Conservation (phyloP, 2,113 vertebrate species). For the Xenopus tropicalis region DNA sequence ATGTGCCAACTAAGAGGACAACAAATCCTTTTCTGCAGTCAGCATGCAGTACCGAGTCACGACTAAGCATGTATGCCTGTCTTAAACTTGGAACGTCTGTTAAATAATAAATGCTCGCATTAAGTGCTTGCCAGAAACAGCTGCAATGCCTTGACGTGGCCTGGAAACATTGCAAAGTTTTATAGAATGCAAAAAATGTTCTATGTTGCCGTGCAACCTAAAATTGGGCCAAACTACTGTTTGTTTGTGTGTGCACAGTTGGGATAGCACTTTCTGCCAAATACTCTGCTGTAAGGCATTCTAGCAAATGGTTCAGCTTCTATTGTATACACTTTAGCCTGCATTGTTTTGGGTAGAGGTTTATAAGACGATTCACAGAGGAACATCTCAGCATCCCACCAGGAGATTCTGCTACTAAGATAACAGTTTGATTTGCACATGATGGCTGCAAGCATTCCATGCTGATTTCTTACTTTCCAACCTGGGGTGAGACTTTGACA, state of each 20-base stretch:
- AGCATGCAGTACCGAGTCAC: neutral
- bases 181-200: neutral
- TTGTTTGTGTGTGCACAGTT: neutral
- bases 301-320: constrained; percentile 8
- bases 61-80: neutral
- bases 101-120: neutral
- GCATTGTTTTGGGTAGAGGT: constrained; percentile 28
- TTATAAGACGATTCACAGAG: constrained; percentile 24
- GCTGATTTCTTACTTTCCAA: constrained; percentile 23
- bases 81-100: neutral
- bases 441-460: constrained; percentile 26
- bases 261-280: constrained; percentile 6
- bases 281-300: constrained; percentile 15
- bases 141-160: neutral
- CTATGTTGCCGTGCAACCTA: constrained; percentile 10
- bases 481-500: constrained; percentile 9
- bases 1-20: neutral
- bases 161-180: neutral
- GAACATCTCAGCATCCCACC: constrained; percentile 20
- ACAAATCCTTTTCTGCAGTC: neutral
- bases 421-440: constrained; percentile 34
- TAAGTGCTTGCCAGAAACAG: neutral
- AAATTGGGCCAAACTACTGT: constrained; percentile 25
- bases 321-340: constrained; percentile 7
- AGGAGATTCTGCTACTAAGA: constrained; percentile 25